phyloP scores from a whole-genome alignment of 2,797 vertebrate genomes.

The Dipus sagitta region DNA sequence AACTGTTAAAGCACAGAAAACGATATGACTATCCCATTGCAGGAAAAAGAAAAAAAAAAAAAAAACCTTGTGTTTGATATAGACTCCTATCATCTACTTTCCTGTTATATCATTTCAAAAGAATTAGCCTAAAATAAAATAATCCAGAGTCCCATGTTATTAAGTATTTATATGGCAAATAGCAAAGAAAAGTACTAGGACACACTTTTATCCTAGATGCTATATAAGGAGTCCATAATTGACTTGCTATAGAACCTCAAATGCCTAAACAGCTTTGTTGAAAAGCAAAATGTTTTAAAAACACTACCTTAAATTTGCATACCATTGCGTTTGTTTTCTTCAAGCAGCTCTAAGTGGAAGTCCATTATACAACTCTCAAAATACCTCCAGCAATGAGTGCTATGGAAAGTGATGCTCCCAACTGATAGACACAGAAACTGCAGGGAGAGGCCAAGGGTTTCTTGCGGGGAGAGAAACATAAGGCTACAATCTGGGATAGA shows the following conservation, averaged over 20 bases:
- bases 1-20: constrained; percentile 35
- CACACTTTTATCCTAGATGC: constrained; percentile 22
- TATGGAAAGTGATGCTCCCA: neutral
- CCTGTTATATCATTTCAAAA: neutral
- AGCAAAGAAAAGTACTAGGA: constrained; percentile 12
- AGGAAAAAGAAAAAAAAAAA: constrained; percentile 21
- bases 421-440: constrained; percentile 1
- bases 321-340: constrained; percentile 8
- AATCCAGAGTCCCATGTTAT: constrained; percentile 32
- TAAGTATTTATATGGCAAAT: constrained; percentile 56
- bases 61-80: neutral
- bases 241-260: neutral
- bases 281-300: constrained; percentile 45
- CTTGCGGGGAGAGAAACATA: neutral
- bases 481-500: neutral
- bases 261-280: neutral
- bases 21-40: neutral
- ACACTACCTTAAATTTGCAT: neutral
- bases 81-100: constrained; percentile 1
- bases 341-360: constrained; percentile 1
- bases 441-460: neutral
- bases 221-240: neutral
- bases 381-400: neutral
- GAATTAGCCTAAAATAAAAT: neutral
- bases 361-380: constrained; percentile 49